A percentile compares a stretch with the other conserved stretches of the same genome.
Conservation (phyloP, 2,888 invertebrate species). For the Pyrgus malvae region DNA sequence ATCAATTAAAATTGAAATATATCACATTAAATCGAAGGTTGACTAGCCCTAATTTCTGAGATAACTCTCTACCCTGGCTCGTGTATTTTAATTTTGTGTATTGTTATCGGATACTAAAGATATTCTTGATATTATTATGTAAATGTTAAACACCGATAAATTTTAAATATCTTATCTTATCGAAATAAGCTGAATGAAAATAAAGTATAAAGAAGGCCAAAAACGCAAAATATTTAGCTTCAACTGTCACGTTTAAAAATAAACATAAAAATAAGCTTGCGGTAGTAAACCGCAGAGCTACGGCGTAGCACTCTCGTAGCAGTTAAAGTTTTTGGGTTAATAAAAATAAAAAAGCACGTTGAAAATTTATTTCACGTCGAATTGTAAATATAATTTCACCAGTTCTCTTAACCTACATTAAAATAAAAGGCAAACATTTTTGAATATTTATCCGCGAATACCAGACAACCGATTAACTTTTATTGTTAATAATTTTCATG, state of each 20-base stretch:
- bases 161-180: no score
- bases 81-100: no score
- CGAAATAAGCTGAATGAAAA: neutral
- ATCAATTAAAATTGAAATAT: no score
- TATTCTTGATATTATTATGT: no score
- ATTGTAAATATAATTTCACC: slow-evolving; percentile 13
- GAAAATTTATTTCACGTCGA: slow-evolving; percentile 13
- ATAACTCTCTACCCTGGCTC: no score
- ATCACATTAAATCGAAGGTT: no score
- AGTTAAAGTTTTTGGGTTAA: slow-evolving; percentile 25
- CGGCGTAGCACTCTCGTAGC: slow-evolving; percentile 27
- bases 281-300: slow-evolving; percentile 24
- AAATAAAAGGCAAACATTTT: neutral
- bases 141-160: no score
- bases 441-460: no score
- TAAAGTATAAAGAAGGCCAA: neutral
- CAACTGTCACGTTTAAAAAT: slow-evolving; percentile 18
- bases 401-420: slow-evolving; percentile 9
- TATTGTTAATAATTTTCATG: no score
- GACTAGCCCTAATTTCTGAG: no score
- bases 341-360: slow-evolving; percentile 19
- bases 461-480: no score
- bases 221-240: slow-evolving; percentile 3
- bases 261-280: slow-evolving; percentile 11
- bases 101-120: no score